Evolutionary conservation across 2,888 invertebrate genomes (phyloP).

Genomic region (Drymonia ruficornis): DNA sequence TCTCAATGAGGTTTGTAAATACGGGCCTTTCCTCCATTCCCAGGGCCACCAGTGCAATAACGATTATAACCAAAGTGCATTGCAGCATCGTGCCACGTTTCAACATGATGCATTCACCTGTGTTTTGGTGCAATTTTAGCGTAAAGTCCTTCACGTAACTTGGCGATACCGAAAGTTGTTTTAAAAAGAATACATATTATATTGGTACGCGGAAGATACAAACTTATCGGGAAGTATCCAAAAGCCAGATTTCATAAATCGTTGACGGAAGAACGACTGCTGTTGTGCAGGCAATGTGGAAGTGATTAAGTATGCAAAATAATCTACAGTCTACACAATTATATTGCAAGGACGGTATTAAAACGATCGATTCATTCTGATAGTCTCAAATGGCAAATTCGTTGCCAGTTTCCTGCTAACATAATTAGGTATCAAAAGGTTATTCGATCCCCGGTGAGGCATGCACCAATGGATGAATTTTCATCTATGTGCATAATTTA

Average conservation of each 20-base stretch:
- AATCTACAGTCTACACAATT: neutral
- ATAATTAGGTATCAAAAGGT: no score
- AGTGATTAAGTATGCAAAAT: no score
- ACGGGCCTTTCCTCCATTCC: no score
- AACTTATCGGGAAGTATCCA: no score
- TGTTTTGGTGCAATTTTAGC: neutral
- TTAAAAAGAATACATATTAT: neutral
- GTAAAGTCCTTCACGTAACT: neutral
- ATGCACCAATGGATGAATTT: no score
- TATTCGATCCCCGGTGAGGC: no score
- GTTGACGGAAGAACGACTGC: neutral
- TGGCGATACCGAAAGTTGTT: neutral
- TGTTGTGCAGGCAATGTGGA: neutral
- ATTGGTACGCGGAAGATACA: neutral
- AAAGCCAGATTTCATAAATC: neutral
- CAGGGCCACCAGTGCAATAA: neutral
- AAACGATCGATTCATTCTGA: no score
- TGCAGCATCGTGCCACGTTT: neutral
- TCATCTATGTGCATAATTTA: no score
- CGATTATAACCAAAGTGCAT: neutral
- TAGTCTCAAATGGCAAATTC: no score
- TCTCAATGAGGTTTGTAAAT: no score
- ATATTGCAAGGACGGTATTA: no score
- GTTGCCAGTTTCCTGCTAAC: no score
- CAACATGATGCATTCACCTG: neutral